Evolutionary conservation across 2,113 vertebrate species (phyloP).

Genomic region (Prolemur simus): DNA sequence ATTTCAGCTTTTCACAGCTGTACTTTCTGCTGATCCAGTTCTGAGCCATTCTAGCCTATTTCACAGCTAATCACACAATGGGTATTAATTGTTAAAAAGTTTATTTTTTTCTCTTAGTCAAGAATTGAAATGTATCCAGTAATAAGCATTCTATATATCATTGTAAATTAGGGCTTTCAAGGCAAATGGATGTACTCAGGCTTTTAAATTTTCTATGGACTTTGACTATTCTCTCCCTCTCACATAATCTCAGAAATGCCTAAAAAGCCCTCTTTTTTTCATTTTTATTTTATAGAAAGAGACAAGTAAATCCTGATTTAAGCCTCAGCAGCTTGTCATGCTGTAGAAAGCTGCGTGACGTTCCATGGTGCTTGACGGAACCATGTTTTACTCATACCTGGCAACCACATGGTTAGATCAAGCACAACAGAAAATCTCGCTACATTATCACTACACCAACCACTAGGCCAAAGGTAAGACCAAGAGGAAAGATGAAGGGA

Average conservation of each 20-base stretch:
- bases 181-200: conserved; percentile 60
- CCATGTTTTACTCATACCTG: conserved; percentile 99
- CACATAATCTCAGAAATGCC: conserved; percentile 77
- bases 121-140: conserved; percentile 71
- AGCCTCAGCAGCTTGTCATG: conserved; percentile 94
- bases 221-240: conserved; percentile 74
- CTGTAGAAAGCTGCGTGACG: conserved; percentile 98
- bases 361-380: conserved; percentile 99
- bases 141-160: conserved; percentile 74
- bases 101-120: conserved; percentile 77
- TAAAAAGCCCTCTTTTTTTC: conserved; percentile 79
- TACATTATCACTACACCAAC: conserved; percentile 93
- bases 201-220: conserved; percentile 74
- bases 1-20: conserved; percentile 90
- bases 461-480: conserved; percentile 91
- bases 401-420: conserved; percentile 99
- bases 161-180: conserved; percentile 77
- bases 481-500: conserved; percentile 83
- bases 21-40: conserved; percentile 88
- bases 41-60: conserved; percentile 81
- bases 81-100: conserved; percentile 75
- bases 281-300: conserved; percentile 77
- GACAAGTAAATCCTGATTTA: conserved; percentile 82
- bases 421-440: conserved; percentile 99
- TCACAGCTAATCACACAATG: conserved; percentile 81